These are phyloP conservation scores for Gallirallus australis DNA, from an alignment of 2,797 vertebrate genomes.

Conservation along the genomic window DNA sequence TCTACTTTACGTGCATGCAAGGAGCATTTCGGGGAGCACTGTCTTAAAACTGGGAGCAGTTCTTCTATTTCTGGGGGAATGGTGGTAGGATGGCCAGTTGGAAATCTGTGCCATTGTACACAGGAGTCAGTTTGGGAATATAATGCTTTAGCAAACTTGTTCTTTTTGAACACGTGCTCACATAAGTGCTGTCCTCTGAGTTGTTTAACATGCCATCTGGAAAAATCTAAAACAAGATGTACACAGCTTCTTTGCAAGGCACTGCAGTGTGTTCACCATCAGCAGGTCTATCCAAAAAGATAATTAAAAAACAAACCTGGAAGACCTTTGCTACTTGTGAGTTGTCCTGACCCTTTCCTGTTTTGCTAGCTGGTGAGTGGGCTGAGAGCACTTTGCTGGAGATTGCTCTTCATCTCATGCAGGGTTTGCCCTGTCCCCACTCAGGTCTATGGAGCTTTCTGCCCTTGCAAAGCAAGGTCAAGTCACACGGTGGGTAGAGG, in stretches of 20 bases:
- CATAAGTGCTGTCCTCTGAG: not conserved
- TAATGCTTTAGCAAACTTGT: not conserved
- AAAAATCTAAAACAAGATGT: not conserved
- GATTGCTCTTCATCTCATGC: not conserved
- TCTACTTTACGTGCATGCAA: rapidly evolving
- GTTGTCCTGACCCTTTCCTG: not conserved
- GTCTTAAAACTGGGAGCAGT: not conserved
- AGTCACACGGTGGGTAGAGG: not conserved
- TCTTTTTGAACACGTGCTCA: not conserved
- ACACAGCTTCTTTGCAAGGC: not conserved
- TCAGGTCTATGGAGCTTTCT: not conserved
- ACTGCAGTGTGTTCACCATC: not conserved
- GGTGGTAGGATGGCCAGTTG: not conserved
- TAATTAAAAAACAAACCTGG: not conserved
- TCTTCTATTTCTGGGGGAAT: not conserved
- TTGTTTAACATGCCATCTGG: not conserved
- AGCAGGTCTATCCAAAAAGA: not conserved
- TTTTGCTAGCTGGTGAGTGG: not conserved
- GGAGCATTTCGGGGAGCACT: not conserved
- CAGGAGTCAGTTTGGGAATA: not conserved
- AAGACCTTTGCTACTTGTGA: not conserved
- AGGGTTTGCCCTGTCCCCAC: not conserved
- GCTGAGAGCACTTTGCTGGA: not conserved
- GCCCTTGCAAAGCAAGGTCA: not conserved
- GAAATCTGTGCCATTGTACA: not conserved